Percentiles rank a stretch among this genome's conserved stretches.
These are phyloP conservation scores for Mormyrus lacerda DNA, from an alignment of 2,113 vertebrate genomes.

Conservation along the genomic window DNA sequence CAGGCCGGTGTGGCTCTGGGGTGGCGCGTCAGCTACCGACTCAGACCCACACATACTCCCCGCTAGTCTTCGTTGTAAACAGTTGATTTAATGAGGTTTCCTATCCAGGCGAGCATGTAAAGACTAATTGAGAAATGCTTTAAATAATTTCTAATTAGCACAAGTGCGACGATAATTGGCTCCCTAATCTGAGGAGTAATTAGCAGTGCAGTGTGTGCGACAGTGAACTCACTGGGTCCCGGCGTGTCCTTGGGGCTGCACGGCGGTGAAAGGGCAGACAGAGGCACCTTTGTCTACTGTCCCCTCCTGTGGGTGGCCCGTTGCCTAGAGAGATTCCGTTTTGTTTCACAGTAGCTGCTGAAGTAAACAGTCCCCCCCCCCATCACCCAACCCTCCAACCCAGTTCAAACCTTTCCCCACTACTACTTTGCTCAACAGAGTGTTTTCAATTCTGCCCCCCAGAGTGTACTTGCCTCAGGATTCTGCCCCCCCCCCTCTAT, in stretches of 20 bases:
- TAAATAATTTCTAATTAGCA: constrained; percentile 86
- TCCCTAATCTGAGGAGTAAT: constrained; percentile 86
- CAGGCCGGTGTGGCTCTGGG: neutral
- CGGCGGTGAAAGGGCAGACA: constrained; percentile 76
- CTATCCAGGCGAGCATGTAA: constrained; percentile 71
- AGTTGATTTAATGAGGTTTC: constrained; percentile 56
- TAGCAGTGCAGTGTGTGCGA: constrained; percentile 70
- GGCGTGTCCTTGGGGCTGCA: constrained; percentile 76
- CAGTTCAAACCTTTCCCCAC: constrained; percentile 38
- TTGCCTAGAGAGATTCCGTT: constrained; percentile 73
- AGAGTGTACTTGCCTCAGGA: constrained; percentile 20
- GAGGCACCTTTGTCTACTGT: constrained; percentile 82
- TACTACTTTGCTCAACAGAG: constrained; percentile 28
- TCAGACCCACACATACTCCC: neutral
- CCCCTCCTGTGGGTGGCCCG: constrained; percentile 83
- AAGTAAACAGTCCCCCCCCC: constrained; percentile 74
- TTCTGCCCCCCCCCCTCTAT: neutral
- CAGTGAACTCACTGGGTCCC: constrained; percentile 75
- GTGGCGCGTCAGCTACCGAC: constrained; percentile 2
- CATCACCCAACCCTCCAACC: constrained; percentile 41
- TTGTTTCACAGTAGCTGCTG: constrained; percentile 74
- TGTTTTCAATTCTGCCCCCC: constrained; percentile 34
- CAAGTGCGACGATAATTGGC: constrained; percentile 83
- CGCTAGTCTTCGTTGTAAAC: constrained; percentile 26
- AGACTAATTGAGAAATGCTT: constrained; percentile 78